phyloP scores from a whole-genome alignment of 2,888 invertebrate species.

The Anoplius nigerrimus region DNA sequence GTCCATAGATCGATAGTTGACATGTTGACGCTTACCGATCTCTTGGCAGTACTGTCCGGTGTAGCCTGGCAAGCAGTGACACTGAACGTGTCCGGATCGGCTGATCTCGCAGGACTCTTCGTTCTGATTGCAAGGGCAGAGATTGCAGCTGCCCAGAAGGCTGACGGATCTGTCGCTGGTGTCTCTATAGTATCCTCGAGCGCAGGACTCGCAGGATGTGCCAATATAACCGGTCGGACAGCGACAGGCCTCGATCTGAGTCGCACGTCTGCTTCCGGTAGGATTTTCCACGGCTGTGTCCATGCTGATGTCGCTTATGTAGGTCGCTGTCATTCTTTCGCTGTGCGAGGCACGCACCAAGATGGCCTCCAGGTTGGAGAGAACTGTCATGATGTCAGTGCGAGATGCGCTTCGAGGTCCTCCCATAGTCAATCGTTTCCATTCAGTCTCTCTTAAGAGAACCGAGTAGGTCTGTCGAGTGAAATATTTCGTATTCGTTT shows the following conservation, averaged over 20 bases:
- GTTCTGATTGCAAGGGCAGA: slow-evolving; percentile 87
- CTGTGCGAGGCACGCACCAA: slow-evolving; percentile 88
- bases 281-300: slow-evolving; percentile 86
- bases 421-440: slow-evolving; percentile 79
- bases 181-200: slow-evolving; percentile 84
- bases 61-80: slow-evolving; percentile 84
- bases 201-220: slow-evolving; percentile 88
- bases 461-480: slow-evolving; percentile 79
- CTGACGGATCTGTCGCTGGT: slow-evolving; percentile 76
- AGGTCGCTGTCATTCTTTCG: slow-evolving; percentile 79
- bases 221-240: slow-evolving; percentile 90
- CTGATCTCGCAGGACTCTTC: slow-evolving; percentile 81
- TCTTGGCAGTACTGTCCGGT: slow-evolving; percentile 82
- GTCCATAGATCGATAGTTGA: no score
- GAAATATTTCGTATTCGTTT: background rate
- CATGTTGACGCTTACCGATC: slow-evolving; percentile 77
- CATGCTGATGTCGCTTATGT: slow-evolving; percentile 89
- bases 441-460: slow-evolving; percentile 81
- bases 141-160: slow-evolving; percentile 79
- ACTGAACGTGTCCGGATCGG: slow-evolving; percentile 77
- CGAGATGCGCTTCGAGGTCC: slow-evolving; percentile 82
- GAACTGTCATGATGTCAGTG: slow-evolving; percentile 88
- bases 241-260: slow-evolving; percentile 89
- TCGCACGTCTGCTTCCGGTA: slow-evolving; percentile 80
- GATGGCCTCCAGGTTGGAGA: slow-evolving; percentile 89